Base-by-base conservation (phyloP, 2,888 invertebrate genomes). In the Eurytoma adleriae region DNA sequence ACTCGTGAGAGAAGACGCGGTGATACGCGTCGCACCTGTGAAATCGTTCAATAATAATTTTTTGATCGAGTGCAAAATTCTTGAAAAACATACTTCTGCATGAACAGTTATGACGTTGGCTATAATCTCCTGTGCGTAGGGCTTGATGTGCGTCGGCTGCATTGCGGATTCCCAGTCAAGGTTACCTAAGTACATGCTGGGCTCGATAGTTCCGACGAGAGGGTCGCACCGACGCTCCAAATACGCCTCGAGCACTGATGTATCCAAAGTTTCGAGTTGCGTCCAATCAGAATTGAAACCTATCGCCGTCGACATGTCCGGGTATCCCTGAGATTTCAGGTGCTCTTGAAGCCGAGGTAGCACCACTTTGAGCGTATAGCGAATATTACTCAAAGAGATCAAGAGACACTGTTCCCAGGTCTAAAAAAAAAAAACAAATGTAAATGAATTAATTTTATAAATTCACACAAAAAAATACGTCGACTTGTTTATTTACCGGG, bases 131-230 rank as follows among this genome's bases (percentile, higher is more conserved):
- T 96, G 98, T 30, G 97, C 95, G 87, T 98, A 99, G 0, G 96
- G 96, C 71, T 96, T 92, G 14, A 97, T 93, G 88, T 96, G 96
- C 5, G 93, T 94, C 0, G 96, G 95, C 69, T 94, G 93, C 70
- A 94, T 93, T 85, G 96, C 95, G 0, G 94, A 94, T 86, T 96
- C 95, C 94, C 97, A 96, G 88, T 96, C 96, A 88, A 97, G 96
- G 79, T 95, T 93, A 0, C 97, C 98, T 88, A 96, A 93, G 91
- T 98, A 98, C 98, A 99, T 98, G 82, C 97, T 97, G 7, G 97
- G 97, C 91, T 99, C 98, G 83, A 99, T 97, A 7, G 96, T 96
- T n/a, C 98, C 98, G 30, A 98, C 97, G 14, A 99, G 92, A 0
- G 98, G 98, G 91, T 98, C 98, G 64, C 97, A 96, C 88, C 98